Evolutionary conservation across 2,888 invertebrate genomes (phyloP).

Genomic region (Antheraea yamamai): DNA sequence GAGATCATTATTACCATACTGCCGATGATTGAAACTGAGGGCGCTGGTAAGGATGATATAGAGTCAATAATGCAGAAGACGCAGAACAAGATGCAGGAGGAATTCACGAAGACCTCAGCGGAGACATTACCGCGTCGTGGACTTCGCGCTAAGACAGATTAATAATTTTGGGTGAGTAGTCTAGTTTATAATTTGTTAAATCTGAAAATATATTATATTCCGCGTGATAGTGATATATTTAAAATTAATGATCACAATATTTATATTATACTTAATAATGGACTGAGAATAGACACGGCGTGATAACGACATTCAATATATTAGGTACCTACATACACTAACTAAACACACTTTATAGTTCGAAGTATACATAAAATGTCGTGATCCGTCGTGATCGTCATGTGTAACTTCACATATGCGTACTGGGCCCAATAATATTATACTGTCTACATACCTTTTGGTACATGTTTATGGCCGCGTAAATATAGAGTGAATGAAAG

Average conservation of each 20-base stretch:
- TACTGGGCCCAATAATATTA: too few species aligned
- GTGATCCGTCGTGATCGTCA: too few species aligned
- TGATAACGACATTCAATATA: too few species aligned
- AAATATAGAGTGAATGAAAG: too few species aligned
- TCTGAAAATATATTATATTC: neutral
- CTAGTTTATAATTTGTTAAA: neutral
- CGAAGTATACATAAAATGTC: too few species aligned
- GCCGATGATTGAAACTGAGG: slow-evolving; percentile 86
- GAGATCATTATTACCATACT: slow-evolving; percentile 87
- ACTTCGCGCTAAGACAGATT: slow-evolving; percentile 40
- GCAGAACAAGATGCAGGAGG: slow-evolving; percentile 85
- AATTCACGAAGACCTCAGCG: slow-evolving; percentile 69
- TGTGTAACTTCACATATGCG: too few species aligned
- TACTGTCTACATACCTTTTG: too few species aligned
- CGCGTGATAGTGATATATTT: neutral
- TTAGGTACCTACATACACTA: too few species aligned
- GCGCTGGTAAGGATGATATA: slow-evolving; percentile 84
- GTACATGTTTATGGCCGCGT: too few species aligned
- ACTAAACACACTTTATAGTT: too few species aligned
- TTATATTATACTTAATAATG: neutral
- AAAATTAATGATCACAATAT: neutral
- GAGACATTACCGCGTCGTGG: slow-evolving; percentile 56
- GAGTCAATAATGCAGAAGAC: slow-evolving; percentile 84
- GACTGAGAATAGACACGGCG: too few species aligned
- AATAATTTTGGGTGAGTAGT: slow-evolving; percentile 11